Evolutionary conservation across 2,113 vertebrate genomes (phyloP).

Genomic region (Petrocephalus zakoni): DNA sequence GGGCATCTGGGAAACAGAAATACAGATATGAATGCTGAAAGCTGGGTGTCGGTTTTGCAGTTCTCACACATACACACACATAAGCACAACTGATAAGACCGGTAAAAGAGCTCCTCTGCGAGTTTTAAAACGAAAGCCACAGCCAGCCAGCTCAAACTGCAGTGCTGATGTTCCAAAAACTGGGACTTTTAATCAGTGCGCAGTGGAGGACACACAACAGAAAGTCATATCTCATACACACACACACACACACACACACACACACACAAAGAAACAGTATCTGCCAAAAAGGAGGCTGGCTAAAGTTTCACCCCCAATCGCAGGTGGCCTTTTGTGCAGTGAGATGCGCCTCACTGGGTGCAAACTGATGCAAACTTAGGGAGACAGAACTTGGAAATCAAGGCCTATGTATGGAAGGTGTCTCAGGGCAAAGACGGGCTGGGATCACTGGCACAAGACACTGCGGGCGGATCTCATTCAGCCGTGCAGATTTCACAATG

Average conservation of each 20-base stretch:
- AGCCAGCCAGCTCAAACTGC: neutral
- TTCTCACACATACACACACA: neutral
- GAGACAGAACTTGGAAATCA: constrained; percentile 8
- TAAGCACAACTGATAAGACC: neutral
- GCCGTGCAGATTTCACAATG: neutral
- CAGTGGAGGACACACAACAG: neutral
- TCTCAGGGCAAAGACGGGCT: constrained; percentile 25
- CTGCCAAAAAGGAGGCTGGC: neutral
- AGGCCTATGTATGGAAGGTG: constrained; percentile 13
- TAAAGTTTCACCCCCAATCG: neutral
- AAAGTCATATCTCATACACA: neutral
- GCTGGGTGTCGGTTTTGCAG: neutral
- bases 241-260: neutral
- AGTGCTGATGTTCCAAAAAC: neutral
- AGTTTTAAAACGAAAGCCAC: neutral
- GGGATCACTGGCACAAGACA: constrained; percentile 10
- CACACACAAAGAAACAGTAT: neutral
- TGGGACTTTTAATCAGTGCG: neutral
- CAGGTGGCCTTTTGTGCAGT: neutral
- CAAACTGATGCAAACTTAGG: neutral
- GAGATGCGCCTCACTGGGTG: neutral
- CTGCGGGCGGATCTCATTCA: neutral
- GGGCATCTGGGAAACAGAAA: neutral
- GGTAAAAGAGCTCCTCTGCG: neutral
- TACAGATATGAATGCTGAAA: neutral